These are phyloP conservation scores for Lysandra bellargus DNA, from an alignment of 2,888 invertebrate species.

Conservation along the genomic window DNA sequence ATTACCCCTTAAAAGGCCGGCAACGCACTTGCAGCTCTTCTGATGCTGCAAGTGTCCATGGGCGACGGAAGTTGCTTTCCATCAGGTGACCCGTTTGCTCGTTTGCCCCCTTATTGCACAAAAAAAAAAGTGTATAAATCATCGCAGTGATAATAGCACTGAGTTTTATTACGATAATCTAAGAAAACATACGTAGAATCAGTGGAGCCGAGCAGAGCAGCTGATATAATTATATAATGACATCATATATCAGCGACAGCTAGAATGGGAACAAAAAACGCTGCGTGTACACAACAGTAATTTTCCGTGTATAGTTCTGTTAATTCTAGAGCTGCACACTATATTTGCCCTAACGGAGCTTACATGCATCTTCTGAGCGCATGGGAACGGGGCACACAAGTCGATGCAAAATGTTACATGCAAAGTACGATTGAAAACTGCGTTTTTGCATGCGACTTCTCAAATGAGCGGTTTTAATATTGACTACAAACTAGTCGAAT, in stretches of 20 bases:
- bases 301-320: conserved; percentile 64
- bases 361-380: conserved; percentile 61
- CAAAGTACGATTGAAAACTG: not conserved
- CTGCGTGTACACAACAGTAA: conserved; percentile 55
- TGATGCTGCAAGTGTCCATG: too few species aligned
- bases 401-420: not conserved
- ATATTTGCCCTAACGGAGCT: conserved; percentile 71
- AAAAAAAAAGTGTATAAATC: conserved; percentile 13
- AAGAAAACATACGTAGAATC: conserved; percentile 41
- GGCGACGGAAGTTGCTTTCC: too few species aligned
- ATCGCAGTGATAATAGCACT: conserved; percentile 13
- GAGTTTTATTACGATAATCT: conserved; percentile 23
- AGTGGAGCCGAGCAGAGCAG: conserved; percentile 39
- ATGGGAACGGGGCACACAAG: conserved; percentile 56
- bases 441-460: not conserved
- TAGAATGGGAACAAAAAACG: conserved; percentile 61
- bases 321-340: conserved; percentile 65
- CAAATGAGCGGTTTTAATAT: not conserved
- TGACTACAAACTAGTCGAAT: not conserved
- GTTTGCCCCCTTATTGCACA: too few species aligned
- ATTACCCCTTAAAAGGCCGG: too few species aligned
- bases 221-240: conserved; percentile 47
- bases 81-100: too few species aligned
- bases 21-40: too few species aligned
- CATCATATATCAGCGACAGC: conserved; percentile 43